A percentile compares a stretch with the other conserved stretches of the same genome.
phyloP scores from a whole-genome alignment of 2,113 vertebrate species.

The Arothron firmamentum region DNA sequence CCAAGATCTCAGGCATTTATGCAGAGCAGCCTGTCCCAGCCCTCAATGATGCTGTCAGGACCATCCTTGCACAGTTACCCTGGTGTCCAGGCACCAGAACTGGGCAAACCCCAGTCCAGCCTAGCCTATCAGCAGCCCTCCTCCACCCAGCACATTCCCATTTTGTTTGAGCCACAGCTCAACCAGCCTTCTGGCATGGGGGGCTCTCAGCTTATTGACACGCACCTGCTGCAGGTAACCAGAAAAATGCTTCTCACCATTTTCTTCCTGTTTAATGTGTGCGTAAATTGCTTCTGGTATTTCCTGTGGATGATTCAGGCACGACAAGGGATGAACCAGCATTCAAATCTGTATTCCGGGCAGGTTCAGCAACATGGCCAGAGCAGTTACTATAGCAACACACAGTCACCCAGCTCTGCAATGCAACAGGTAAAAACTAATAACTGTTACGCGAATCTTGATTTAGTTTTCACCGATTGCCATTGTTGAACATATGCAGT shows the following conservation, averaged over 20 bases:
- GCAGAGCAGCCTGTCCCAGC: conserved; percentile 93
- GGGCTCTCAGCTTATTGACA: conserved; percentile 93
- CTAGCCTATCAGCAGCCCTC: conserved; percentile 96
- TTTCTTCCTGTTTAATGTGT: neutral
- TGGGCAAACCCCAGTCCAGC: conserved; percentile 91
- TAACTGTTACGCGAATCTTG: neutral
- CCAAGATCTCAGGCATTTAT: conserved; percentile 94
- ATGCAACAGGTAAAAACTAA: conserved; percentile 87
- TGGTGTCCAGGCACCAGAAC: conserved; percentile 88
- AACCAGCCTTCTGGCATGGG: conserved; percentile 92
- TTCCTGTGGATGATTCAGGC: conserved; percentile 73
- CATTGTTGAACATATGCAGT: neutral
- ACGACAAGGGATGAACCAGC: conserved; percentile 93
- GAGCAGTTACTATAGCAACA: conserved; percentile 95
- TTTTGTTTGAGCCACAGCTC: conserved; percentile 93
- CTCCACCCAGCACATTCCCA: conserved; percentile 93
- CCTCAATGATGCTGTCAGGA: conserved; percentile 93
- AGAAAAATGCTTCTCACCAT: neutral
- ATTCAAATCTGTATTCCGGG: conserved; percentile 94
- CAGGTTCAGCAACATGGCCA: conserved; percentile 94
- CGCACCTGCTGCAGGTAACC: conserved; percentile 91
- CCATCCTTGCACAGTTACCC: conserved; percentile 93
- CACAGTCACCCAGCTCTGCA: conserved; percentile 88
- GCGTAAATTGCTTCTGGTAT: neutral
- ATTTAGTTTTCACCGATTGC: neutral